Evolutionary conservation across 2,797 vertebrate species (phyloP).

Genomic region (Rhinophrynus dorsalis): DNA sequence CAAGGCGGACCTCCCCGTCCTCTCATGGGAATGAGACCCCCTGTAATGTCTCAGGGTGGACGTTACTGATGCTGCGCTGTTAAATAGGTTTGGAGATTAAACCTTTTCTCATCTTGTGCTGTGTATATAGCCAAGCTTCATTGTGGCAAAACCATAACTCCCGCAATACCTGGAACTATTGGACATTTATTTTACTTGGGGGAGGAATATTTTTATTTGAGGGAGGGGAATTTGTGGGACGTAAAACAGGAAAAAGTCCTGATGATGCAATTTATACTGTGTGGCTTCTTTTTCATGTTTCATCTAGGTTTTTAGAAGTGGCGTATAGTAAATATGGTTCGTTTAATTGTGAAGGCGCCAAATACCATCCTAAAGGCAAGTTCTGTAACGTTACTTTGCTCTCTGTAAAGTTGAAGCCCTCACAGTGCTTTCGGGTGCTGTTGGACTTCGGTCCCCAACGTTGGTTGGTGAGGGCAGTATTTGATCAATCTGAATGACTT

Average conservation of each 20-base stretch:
- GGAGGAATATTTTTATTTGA: conserved; percentile 57
- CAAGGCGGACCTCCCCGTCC: conserved; percentile 91
- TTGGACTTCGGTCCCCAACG: conserved; percentile 98
- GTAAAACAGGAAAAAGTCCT: conserved; percentile 76
- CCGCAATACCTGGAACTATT: conserved; percentile 83
- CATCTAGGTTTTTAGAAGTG: conserved; percentile 99
- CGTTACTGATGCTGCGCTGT: conserved; percentile 90
- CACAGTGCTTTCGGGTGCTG: conserved; percentile 92
- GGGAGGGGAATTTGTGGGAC: conserved; percentile 63
- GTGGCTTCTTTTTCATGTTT: conserved; percentile 92
- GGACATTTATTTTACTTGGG: conserved; percentile 86
- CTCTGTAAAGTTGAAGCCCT: conserved; percentile 84
- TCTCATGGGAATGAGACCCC: conserved; percentile 97
- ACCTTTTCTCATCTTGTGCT: conserved; percentile 98
- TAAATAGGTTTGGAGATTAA: conserved; percentile 99
- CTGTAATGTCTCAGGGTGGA: conserved; percentile 97
- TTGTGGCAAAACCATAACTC: conserved; percentile 79
- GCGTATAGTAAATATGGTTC: conserved; percentile 98
- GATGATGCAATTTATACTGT: conserved; percentile 90
- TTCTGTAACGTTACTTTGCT: conserved; percentile 87
- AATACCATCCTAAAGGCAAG: conserved; percentile 96
- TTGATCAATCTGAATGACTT: conserved; percentile 71
- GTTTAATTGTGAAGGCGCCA: conserved; percentile 97
- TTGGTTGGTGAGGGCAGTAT: conserved; percentile 97
- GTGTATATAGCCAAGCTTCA: conserved; percentile 88